Evolutionary conservation across 1,140 invertebrate genomes (phyloP).

Genomic region (Anagrus nilaparvatae): DNA sequence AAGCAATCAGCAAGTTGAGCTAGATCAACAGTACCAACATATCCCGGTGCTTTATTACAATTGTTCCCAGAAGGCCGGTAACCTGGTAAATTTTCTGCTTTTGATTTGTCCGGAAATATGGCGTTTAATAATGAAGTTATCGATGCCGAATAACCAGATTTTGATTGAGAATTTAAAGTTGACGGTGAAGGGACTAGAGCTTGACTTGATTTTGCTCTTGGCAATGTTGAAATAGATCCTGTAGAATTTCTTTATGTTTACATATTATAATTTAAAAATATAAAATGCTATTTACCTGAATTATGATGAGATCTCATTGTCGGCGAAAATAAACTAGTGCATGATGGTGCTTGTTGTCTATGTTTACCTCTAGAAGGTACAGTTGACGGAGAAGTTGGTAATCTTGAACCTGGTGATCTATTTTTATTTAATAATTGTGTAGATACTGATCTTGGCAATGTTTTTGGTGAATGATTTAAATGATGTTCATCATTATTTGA

Average conservation of each 20-base stretch:
- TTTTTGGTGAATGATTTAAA: slow-evolving; percentile 30
- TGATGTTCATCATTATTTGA: too few species aligned
- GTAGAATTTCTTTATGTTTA: too few species aligned
- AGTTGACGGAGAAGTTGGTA: slow-evolving; percentile 32
- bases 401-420: too few species aligned
- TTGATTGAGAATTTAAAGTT: not conserved
- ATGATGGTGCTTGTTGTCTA: slow-evolving; percentile 31
- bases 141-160: slow-evolving; percentile 29
- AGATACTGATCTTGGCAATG: slow-evolving; percentile 35
- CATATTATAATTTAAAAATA: too few species aligned
- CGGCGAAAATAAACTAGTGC: slow-evolving; percentile 29
- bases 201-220: slow-evolving; percentile 38
- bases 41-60: slow-evolving; percentile 26
- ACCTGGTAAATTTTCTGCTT: slow-evolving; percentile 31
- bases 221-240: slow-evolving; percentile 21
- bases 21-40: slow-evolving; percentile 27
- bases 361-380: slow-evolving; percentile 34
- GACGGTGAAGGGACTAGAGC: slow-evolving; percentile 28
- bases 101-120: slow-evolving; percentile 36
- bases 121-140: slow-evolving; percentile 35
- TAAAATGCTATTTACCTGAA: too few species aligned
- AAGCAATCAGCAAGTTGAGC: slow-evolving; percentile 28
- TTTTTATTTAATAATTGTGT: slow-evolving; percentile 31
- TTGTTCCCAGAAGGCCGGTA: slow-evolving; percentile 28
- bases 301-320: not conserved